Evolutionary conservation across 2,888 invertebrate genomes (phyloP), one percentile per base, ranked within the genome.

Genomic region (Plagodis dolabraria): DNA sequence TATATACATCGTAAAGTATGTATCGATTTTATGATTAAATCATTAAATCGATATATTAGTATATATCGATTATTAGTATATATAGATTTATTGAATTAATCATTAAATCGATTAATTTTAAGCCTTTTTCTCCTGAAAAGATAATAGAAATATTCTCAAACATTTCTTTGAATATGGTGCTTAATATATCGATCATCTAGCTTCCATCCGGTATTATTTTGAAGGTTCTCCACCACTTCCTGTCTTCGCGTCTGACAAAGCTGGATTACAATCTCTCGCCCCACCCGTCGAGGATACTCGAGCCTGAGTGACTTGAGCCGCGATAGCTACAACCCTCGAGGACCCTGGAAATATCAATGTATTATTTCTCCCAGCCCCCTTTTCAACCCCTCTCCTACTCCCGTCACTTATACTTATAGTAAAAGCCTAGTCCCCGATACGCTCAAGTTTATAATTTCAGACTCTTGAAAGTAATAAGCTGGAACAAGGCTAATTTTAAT

Each of bases 261-360:
- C 84, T 73, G 80, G 85, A 84, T 85, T 82, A 80, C 78, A 84
- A 84, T 84, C 82, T 78, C 75, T 76, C 75, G 74, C 76, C 74
- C 72, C 69, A 72, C 70, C n/a, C 68, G 77, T 83, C 70, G 76
- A 87, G 83, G 75, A 79, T 70, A 72, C 84, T 87, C 73, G 68
- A 80, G 70, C 69, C 68, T 71, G 74, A 83, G 82, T 80, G 82
- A 75, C 76, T 81, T 73, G 67, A 79, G 75, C 75, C 76, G 75
- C 76, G 77, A 79, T 79, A 79, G 76, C 79, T 72, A 77, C 79
- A 60, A 11, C 53, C 72, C 74, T 68, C 72, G 75, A 81, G 78
- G 65, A 75, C 78, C 70, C 78, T 82, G 69, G 76, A 80, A 82
- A 83, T 85, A 84, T 84, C 82, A 82, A 83, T 82, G 82, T 82